These are phyloP conservation scores for Spialia ferax DNA, from an alignment of 2,888 invertebrate species.

Conservation along the genomic window DNA sequence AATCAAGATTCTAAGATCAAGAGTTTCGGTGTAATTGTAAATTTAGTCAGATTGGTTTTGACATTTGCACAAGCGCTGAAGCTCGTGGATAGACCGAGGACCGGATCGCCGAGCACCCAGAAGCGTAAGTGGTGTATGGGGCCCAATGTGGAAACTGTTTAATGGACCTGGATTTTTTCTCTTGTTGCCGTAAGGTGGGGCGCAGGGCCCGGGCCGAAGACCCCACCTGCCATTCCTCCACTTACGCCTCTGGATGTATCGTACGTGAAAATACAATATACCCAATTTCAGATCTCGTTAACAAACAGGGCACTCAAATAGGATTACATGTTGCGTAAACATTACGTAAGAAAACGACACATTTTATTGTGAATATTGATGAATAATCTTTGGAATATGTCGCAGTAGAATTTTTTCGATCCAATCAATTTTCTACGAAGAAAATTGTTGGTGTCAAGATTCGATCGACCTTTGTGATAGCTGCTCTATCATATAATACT, in stretches of 20 bases:
- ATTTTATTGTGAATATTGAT: conserved; percentile 13
- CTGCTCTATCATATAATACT: not conserved
- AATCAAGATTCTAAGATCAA: not conserved
- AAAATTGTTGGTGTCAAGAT: conserved; percentile 14
- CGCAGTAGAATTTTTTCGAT: conserved; percentile 13
- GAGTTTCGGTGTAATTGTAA: conserved; percentile 42
- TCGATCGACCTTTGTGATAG: conserved; percentile 22
- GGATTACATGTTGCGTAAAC: conserved; percentile 33
- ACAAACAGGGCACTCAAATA: conserved; percentile 60
- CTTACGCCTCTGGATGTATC: conserved; percentile 88
- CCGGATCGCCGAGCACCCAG: conserved; percentile 71
- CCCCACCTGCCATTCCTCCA: conserved; percentile 87
- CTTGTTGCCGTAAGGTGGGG: conserved; percentile 85
- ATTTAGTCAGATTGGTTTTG: conserved; percentile 42
- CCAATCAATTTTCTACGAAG: conserved; percentile 12
- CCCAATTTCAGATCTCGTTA: conserved; percentile 58
- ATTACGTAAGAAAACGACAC: conserved; percentile 14
- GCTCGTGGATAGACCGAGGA: conserved; percentile 42
- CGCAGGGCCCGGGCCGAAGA: conserved; percentile 84
- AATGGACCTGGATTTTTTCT: conserved; percentile 78
- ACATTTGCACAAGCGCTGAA: conserved; percentile 39
- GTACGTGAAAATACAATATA: conserved; percentile 74
- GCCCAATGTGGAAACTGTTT: conserved; percentile 70
- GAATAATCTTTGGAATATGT: conserved; percentile 14
- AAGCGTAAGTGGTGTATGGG: conserved; percentile 85